A percentile compares a stretch with the other conserved stretches of the same genome.
Evolutionary conservation across 2,113 vertebrate species (phyloP).

Genomic region (Notiomystis cincta): DNA sequence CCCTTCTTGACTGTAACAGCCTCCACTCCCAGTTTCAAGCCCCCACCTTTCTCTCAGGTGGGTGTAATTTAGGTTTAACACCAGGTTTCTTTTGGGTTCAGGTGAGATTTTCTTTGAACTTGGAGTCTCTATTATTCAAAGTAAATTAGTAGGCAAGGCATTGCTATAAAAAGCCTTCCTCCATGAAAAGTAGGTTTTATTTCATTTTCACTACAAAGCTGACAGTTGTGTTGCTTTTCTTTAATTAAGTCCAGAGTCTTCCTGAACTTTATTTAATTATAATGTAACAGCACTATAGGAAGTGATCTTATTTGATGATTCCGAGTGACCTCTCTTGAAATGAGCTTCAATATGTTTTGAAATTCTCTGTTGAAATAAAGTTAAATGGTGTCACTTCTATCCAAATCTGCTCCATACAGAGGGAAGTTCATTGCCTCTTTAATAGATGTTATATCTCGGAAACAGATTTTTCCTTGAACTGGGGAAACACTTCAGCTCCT

Average conservation of each 20-base stretch:
- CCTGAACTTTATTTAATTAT: not conserved
- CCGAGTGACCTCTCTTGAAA: not conserved
- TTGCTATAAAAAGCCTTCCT: not conserved
- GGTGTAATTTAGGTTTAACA: not conserved
- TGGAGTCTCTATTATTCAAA: not conserved
- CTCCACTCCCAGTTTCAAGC: not conserved
- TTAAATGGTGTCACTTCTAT: not conserved
- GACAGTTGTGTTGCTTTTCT: not conserved
- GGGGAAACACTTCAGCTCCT: not conserved
- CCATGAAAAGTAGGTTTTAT: not conserved
- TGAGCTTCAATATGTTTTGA: not conserved
- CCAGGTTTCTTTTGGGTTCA: not conserved
- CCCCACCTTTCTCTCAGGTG: not conserved
- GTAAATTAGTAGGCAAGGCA: not conserved
- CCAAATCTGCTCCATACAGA: not conserved
- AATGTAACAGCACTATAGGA: not conserved
- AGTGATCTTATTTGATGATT: not conserved
- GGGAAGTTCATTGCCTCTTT: not conserved
- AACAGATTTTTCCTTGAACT: not conserved
- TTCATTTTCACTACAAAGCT: conserved; percentile 26
- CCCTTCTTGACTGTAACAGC: not conserved
- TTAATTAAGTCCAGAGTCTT: not conserved
- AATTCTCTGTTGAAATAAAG: not conserved
- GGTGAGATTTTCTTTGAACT: not conserved
- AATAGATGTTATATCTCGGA: not conserved